Conservation (phyloP, 2,888 invertebrate species). For the Phaedon cochleariae region DNA sequence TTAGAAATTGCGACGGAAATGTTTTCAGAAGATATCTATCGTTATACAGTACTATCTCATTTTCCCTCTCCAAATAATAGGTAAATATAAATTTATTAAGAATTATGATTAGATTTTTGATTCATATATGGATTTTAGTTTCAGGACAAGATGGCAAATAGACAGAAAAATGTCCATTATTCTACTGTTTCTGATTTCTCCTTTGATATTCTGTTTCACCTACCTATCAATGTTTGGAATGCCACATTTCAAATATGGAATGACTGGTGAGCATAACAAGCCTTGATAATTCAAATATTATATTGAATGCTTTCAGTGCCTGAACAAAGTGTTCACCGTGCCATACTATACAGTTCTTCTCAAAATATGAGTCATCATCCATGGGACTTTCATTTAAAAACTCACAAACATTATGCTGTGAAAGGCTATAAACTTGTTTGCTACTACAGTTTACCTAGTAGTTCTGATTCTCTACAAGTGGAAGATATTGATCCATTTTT, state of each 20-base stretch:
- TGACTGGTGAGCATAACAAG: slow-evolving; percentile 41
- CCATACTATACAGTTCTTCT: slow-evolving; percentile 48
- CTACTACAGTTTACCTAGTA: slow-evolving; percentile 72
- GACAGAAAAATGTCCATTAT: slow-evolving; percentile 45
- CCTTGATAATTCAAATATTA: too few relatives aligned
- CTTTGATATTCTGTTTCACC: slow-evolving; percentile 47
- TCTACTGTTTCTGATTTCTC: slow-evolving; percentile 42
- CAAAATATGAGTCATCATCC: slow-evolving; percentile 36
- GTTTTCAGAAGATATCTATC: slow-evolving; percentile 26
- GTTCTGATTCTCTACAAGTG: slow-evolving; percentile 47
- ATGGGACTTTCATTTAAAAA: slow-evolving; percentile 35
- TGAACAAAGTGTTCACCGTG: slow-evolving; percentile 48
- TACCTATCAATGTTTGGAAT: slow-evolving; percentile 47
- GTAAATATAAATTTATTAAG: not conserved
- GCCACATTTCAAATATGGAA: slow-evolving; percentile 46
- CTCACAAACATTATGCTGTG: slow-evolving; percentile 19
- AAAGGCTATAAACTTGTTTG: slow-evolving; percentile 66
- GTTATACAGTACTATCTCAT: slow-evolving; percentile 22
- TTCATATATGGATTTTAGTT: slow-evolving; percentile 4
- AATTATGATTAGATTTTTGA: not conserved
- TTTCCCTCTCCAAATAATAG: slow-evolving; percentile 17
- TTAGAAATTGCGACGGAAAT: slow-evolving; percentile 3
- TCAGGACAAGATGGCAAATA: slow-evolving; percentile 36
- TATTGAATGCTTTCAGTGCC: slow-evolving; percentile 44
- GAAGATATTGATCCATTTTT: slow-evolving; percentile 71